Evolutionary conservation across 2,113 vertebrate genomes (phyloP).

Genomic region (Campylomormyrus tamandua): DNA sequence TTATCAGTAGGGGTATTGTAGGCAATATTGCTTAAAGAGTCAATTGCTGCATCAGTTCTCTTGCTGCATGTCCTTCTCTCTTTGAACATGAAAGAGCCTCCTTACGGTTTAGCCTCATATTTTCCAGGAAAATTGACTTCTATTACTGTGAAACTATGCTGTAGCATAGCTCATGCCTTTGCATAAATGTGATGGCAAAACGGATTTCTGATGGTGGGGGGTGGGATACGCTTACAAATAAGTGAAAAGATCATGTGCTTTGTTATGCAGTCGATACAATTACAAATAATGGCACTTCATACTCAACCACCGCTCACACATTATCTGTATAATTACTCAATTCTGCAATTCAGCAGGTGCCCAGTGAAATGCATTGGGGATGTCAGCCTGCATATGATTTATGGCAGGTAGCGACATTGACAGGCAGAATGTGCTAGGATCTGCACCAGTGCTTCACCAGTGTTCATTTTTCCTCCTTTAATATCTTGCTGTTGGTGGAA

Average conservation of each 20-base stretch:
- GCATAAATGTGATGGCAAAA: conserved; percentile 33
- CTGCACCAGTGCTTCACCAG: conserved; percentile 9
- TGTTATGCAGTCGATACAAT: conserved; percentile 43
- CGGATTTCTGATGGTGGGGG: conserved; percentile 20
- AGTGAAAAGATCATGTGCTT: conserved; percentile 31
- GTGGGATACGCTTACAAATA: conserved; percentile 31
- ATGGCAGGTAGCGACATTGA: conserved; percentile 18
- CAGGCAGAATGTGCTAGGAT: conserved; percentile 6
- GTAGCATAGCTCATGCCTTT: conserved; percentile 28
- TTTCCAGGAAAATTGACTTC: conserved; percentile 47
- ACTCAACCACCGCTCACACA: conserved; percentile 33
- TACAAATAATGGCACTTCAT: conserved; percentile 36
- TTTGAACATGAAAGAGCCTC: conserved; percentile 25
- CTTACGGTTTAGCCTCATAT: conserved; percentile 22
- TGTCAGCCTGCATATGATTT: conserved; percentile 30
- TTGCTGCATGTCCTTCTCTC: conserved; percentile 22
- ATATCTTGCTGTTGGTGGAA: conserved; percentile 20
- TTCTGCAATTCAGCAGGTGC: conserved; percentile 42
- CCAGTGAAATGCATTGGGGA: conserved; percentile 26
- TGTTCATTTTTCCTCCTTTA: neutral
- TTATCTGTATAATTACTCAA: conserved; percentile 41
- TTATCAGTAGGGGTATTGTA: conserved; percentile 9
- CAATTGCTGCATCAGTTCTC: conserved; percentile 38
- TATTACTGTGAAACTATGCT: conserved; percentile 43
- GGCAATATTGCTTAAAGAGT: conserved; percentile 30